A percentile compares a stretch with the other conserved stretches of the same genome.
Conservation (phyloP, 2,797 vertebrate species). For the Myotis findleyi region DNA sequence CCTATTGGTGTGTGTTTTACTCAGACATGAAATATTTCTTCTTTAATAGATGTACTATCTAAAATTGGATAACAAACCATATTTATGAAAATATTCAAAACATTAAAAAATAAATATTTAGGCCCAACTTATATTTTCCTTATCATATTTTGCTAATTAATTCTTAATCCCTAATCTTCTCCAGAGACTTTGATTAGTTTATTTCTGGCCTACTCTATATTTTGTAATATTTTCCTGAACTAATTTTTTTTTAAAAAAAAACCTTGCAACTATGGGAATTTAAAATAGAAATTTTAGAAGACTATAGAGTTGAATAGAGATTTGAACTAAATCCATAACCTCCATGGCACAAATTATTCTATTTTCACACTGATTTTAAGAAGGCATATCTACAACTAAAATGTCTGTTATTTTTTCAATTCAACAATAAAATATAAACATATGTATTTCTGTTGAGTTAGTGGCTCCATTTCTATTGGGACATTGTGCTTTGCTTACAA, state of each 20-base stretch:
- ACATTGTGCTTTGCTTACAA: not conserved
- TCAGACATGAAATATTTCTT: not conserved
- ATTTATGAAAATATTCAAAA: not conserved
- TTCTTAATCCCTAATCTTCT: not conserved
- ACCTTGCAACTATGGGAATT: not conserved
- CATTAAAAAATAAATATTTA: not conserved
- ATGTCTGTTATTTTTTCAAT: not conserved
- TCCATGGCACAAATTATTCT: not conserved
- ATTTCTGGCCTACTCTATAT: not conserved
- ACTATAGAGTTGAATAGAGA: not conserved
- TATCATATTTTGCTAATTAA: not conserved
- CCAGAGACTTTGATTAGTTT: not conserved
- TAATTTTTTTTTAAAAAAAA: not conserved
- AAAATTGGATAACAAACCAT: not conserved
- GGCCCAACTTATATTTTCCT: not conserved
- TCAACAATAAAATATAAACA: not conserved
- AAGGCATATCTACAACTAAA: not conserved
- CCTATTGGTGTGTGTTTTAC: not conserved
- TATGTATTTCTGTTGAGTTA: not conserved
- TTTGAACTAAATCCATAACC: not conserved
- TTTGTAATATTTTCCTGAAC: not conserved
- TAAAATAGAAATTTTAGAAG: conserved; percentile 12
- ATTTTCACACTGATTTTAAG: not conserved
- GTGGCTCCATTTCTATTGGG: not conserved
- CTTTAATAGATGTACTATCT: not conserved